Conservation (phyloP, 2,797 vertebrate species). For the Craterocephalus amniculus region DNA sequence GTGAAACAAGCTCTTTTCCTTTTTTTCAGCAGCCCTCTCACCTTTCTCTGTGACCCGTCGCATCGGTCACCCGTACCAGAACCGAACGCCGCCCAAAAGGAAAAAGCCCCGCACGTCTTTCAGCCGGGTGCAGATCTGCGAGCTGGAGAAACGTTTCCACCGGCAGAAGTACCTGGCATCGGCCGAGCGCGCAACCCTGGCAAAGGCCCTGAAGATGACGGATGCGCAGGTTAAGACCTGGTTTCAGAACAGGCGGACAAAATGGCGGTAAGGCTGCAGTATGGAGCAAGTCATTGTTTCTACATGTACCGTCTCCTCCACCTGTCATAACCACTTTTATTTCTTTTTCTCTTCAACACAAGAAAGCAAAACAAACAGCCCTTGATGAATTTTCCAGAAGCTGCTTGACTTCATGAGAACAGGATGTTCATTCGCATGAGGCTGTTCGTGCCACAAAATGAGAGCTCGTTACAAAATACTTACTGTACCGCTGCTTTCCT, state of each 20-base stretch:
- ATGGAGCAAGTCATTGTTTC: too few relatives aligned
- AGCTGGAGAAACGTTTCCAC: constrained; percentile 96
- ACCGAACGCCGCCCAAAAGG: constrained; percentile 94
- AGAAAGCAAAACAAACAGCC: constrained; percentile 29
- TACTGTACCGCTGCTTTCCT: constrained; percentile 31
- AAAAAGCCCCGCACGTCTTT: constrained; percentile 97
- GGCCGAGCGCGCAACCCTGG: constrained; percentile 89
- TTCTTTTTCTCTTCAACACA: not conserved
- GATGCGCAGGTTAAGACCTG: constrained; percentile 98
- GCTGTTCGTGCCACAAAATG: constrained; percentile 28
- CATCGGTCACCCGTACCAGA: constrained; percentile 97
- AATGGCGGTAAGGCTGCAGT: constrained; percentile 89
- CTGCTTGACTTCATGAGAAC: constrained; percentile 27
- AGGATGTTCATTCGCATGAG: constrained; percentile 11
- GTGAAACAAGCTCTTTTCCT: not conserved
- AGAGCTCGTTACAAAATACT: constrained; percentile 43
- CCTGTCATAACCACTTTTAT: not conserved
- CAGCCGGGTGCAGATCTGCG: constrained; percentile 94
- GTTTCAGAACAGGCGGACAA: constrained; percentile 98
- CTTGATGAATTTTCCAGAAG: constrained; percentile 14
- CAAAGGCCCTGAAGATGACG: constrained; percentile 96
- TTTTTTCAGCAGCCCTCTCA: constrained; percentile 86
- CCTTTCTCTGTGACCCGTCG: constrained; percentile 92
- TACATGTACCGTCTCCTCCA: not conserved
- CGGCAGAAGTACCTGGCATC: constrained; percentile 97